Evolutionary conservation across 92 coral and sea anemone species (phyloP).

Genomic region (Pocillopora meandrina): DNA sequence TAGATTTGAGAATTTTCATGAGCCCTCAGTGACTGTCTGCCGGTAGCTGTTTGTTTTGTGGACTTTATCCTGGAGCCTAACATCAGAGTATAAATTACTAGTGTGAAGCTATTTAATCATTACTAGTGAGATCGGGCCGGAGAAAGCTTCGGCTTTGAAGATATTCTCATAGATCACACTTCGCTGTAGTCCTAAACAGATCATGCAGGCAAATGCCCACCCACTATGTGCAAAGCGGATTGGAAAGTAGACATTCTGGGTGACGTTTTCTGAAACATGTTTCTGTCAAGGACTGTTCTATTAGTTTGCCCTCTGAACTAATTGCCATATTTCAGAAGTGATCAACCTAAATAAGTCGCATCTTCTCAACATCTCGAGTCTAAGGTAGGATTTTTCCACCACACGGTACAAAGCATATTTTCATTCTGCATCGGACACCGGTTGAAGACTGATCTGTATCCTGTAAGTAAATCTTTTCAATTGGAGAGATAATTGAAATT

Average conservation of each 20-base stretch:
- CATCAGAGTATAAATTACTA: neutral
- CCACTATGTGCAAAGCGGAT: neutral
- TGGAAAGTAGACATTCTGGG: neutral
- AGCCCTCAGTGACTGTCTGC: no score
- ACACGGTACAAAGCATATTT: neutral
- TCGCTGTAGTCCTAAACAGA: neutral
- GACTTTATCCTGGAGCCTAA: neutral
- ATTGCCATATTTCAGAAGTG: neutral
- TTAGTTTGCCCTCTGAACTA: no score
- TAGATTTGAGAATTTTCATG: neutral
- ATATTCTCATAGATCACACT: neutral
- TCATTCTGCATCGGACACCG: no score
- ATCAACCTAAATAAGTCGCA: neutral
- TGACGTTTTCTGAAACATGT: neutral
- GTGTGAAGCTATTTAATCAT: neutral
- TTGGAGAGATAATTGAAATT: neutral
- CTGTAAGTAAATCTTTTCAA: neutral
- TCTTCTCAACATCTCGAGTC: neutral
- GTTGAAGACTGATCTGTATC: neutral
- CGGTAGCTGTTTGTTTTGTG: slow-evolving; percentile 7
- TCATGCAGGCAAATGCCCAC: neutral
- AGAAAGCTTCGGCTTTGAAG: neutral
- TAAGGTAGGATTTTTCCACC: neutral
- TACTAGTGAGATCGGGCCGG: neutral
- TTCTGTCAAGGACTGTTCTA: no score